A percentile compares a stretch with the other conserved stretches of the same genome.
phyloP scores from a whole-genome alignment of 2,888 invertebrate genomes.

The Lepeophtheirus nordmannii region DNA sequence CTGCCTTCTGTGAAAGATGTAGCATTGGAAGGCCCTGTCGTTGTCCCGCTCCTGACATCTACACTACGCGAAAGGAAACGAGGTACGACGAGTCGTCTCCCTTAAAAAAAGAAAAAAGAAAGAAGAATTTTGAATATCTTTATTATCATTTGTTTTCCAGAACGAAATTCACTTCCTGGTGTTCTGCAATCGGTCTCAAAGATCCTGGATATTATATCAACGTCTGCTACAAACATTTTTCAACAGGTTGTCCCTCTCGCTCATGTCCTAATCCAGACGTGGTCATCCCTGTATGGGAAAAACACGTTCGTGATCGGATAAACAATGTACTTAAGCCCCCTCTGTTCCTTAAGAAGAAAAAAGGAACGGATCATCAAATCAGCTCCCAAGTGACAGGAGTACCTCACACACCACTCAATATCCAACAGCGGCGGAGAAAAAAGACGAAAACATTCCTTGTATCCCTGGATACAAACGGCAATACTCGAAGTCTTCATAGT shows the following conservation, averaged over 20 bases:
- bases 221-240: conserved; percentile 22
- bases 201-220: conserved; percentile 19
- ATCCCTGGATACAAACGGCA: no score
- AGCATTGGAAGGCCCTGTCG: not conserved
- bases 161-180: conserved; percentile 20
- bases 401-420: no score
- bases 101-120: no score
- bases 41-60: conserved; percentile 18
- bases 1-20: conserved; percentile 9
- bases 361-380: no score
- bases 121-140: no score
- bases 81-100: no score
- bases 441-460: no score
- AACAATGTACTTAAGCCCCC: not conserved
- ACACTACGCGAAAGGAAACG: conserved; percentile 16
- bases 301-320: not conserved
- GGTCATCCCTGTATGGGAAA: conserved; percentile 20
- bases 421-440: no score
- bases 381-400: no score
- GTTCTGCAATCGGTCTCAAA: conserved; percentile 13
- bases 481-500: no score
- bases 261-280: conserved; percentile 15
- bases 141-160: no score
- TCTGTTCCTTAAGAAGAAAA: no score
- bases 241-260: conserved; percentile 12